A percentile compares a stretch with the other conserved stretches of the same genome.
phyloP scores from a whole-genome alignment of 2,797 vertebrate genomes.

The Oophaga sylvatica region DNA sequence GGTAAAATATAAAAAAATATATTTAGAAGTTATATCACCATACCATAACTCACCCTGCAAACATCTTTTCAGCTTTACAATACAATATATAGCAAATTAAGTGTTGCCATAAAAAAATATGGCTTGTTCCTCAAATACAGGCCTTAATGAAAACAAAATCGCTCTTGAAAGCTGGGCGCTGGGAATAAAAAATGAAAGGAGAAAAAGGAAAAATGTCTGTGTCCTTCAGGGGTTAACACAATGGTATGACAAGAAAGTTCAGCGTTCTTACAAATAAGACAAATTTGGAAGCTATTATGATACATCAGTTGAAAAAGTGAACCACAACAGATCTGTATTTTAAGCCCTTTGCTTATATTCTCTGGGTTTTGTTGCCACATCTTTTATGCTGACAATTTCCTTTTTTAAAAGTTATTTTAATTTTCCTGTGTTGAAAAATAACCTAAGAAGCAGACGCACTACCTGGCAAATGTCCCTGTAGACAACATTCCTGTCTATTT shows the following conservation, averaged over 20 bases:
- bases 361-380: neutral
- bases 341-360: neutral
- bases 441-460: constrained; percentile 29
- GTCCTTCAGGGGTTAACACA: no score
- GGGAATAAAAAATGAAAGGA: no score
- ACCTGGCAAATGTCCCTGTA: constrained; percentile 26
- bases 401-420: constrained; percentile 39
- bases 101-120: no score
- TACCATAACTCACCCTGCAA: no score
- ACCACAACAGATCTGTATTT: neutral
- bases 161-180: no score
- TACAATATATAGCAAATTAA: no score
- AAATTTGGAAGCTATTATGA: neutral
- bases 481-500: constrained; percentile 46
- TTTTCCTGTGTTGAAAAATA: constrained; percentile 35
- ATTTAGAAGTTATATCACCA: no score
- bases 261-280: neutral
- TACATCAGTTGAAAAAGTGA: neutral
- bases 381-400: constrained; percentile 7
- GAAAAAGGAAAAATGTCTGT: no score
- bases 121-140: no score
- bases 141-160: no score
- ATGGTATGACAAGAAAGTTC: neutral
- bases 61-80: no score
- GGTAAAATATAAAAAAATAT: no score